These are phyloP conservation scores for Propsilocerus akamusi DNA, from an alignment of 1,140 invertebrate species.

Conservation along the genomic window DNA sequence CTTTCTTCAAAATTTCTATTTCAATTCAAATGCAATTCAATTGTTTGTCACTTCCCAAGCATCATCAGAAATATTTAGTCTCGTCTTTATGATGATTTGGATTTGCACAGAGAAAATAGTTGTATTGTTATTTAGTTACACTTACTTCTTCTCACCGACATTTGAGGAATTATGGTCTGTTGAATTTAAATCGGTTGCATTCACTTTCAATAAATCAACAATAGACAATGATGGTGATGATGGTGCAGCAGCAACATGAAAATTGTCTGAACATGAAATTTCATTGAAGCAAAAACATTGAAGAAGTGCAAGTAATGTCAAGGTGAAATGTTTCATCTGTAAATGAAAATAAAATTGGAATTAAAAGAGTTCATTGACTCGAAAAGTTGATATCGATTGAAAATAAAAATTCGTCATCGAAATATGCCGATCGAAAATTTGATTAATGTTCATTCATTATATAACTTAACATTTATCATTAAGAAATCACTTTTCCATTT, in stretches of 20 bases:
- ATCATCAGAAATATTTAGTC: too few relatives aligned
- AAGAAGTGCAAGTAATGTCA: background rate
- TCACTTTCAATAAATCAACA: background rate
- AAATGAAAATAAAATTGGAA: background rate
- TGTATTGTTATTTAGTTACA: background rate
- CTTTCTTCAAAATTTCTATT: too few relatives aligned
- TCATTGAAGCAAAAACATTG: background rate
- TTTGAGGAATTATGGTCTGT: background rate
- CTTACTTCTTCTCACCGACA: background rate
- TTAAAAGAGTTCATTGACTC: too few relatives aligned
- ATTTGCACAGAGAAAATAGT: background rate
- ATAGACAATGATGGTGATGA: background rate
- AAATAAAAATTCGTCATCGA: background rate
- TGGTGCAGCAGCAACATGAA: background rate
- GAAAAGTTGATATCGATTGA: background rate
- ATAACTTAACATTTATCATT: background rate
- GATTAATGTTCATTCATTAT: background rate
- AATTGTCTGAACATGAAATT: background rate
- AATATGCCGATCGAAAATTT: background rate
- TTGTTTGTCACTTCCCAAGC: too few relatives aligned
- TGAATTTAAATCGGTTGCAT: background rate
- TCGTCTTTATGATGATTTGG: too few relatives aligned
- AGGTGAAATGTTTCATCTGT: constrained; percentile 1
- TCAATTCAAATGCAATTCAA: too few relatives aligned
- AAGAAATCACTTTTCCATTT: background rate